A percentile compares a stretch with the other conserved stretches of the same genome.
These are phyloP conservation scores for Ips typographus DNA, from an alignment of 1,140 invertebrate species.

Conservation along the genomic window DNA sequence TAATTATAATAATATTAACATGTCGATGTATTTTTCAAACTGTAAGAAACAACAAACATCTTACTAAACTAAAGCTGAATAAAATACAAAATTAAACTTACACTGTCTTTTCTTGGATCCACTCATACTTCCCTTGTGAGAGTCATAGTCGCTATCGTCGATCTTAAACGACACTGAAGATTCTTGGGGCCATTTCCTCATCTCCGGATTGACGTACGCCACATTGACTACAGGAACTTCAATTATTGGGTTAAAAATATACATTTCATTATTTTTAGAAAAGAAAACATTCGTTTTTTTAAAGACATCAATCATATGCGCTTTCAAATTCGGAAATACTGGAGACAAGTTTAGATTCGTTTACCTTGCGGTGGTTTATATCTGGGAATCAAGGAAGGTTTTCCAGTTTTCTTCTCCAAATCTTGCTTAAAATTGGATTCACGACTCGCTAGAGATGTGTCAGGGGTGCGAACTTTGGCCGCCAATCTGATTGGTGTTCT, in stretches of 20 bases:
- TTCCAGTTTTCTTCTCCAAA: not conserved
- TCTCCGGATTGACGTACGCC: constrained; percentile 40
- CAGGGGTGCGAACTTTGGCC: too few species aligned
- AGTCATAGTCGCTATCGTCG: constrained; percentile 37
- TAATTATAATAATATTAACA: constrained; percentile 1
- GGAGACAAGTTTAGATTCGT: constrained; percentile 4
- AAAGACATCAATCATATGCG: constrained; percentile 23
- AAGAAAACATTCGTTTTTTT: constrained; percentile 9
- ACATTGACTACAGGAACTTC: constrained; percentile 32
- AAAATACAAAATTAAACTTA: constrained; percentile 8
- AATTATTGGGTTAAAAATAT: constrained; percentile 20
- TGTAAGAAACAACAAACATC: not conserved
- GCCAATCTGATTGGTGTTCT: not conserved
- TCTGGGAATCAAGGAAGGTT: constrained; percentile 22
- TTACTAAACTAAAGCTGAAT: not conserved
- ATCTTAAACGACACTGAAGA: constrained; percentile 39
- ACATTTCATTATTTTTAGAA: constrained; percentile 28
- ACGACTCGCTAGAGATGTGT: too few species aligned
- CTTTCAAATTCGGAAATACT: not conserved
- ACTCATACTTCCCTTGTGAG: constrained; percentile 24
- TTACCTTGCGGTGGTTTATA: constrained; percentile 9
- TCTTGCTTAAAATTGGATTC: not conserved
- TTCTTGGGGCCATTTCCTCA: constrained; percentile 39
- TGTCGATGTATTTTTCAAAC: not conserved
- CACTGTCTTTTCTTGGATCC: constrained; percentile 15